phyloP scores from a whole-genome alignment of 2,888 invertebrate genomes.

The Epinotia ramella region DNA sequence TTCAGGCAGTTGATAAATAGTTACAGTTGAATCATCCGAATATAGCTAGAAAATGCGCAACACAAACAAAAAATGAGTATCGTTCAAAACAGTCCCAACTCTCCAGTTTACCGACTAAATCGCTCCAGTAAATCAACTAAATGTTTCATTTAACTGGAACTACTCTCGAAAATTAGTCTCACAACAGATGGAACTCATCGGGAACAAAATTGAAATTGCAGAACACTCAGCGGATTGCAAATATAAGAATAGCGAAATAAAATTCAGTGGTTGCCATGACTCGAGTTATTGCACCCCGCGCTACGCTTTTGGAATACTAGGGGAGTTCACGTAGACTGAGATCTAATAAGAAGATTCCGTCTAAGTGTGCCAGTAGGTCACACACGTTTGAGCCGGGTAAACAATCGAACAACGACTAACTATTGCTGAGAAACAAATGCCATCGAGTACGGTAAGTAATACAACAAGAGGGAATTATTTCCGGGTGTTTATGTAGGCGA shows the following conservation, averaged over 20 bases:
- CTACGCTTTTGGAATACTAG: constrained; percentile 24
- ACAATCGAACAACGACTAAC: constrained; percentile 17
- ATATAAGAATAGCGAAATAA: constrained; percentile 39
- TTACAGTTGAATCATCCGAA: background rate
- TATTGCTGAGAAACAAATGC: background rate
- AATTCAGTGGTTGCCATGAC: constrained; percentile 30
- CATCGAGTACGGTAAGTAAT: background rate
- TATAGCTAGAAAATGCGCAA: background rate
- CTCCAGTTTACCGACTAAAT: background rate
- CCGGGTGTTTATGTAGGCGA: too few species aligned
- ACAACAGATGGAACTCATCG: constrained; percentile 19
- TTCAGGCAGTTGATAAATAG: too few species aligned
- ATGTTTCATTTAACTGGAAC: constrained; percentile 10
- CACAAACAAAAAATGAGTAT: background rate
- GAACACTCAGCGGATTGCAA: constrained; percentile 40
- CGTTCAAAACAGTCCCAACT: background rate
- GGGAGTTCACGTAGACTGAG: constrained; percentile 9
- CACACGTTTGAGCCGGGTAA: constrained; percentile 50
- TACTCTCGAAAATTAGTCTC: constrained; percentile 30
- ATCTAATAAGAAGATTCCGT: constrained; percentile 41
- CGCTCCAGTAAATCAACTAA: constrained; percentile 17
- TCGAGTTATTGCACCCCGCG: constrained; percentile 29
- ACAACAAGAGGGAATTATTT: too few species aligned
- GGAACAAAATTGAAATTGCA: constrained; percentile 21
- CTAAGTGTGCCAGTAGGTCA: constrained; percentile 57